Evolutionary conservation across 2,888 invertebrate species (phyloP), one percentile per base, ranked within the genome.

Genomic region (Adela reaumurella): DNA sequence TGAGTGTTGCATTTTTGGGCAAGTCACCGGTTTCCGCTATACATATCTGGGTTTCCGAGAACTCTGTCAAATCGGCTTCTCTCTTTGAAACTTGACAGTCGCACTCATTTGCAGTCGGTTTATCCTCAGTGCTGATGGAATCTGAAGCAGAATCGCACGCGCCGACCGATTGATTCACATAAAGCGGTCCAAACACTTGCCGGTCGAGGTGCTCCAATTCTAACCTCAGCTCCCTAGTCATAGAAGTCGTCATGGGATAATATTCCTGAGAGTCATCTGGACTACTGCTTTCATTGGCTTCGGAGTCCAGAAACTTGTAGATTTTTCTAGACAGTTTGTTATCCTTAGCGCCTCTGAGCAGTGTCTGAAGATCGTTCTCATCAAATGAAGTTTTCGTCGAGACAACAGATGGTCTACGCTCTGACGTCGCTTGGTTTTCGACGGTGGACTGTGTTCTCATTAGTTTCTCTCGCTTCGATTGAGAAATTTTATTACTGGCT

Each of bases 241-340:
- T 90, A 2, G 92, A 90, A 3, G 91, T 92, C 1, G 91, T 90
- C 87, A 94, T 89, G 2, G 92, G 92, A 62, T 89, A 90, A 64
- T 92, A 92, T 62, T 89, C 89, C 57, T 90, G 88, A 1, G 88
- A 87, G 64, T 92, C 90, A 57, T 91, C 90, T 0, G 90, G 89
- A 53, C 90, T 90, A 56, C 83, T 84, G 46, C 84, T 84, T 50
- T 85, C 84, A 54, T 82, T 74, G 11, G 64, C 56, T 46, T 77
- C 74, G 3, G 59, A 56, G 63, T 65, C 55, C 55, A 64, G 58
- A 55, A 65, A 63, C 55, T 60, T 74, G 47, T 57, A 62, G 16
- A 61, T 53, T 57, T 66, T 72, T 50, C 58, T 63, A 14, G 57
- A 50, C 18, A 49, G 17, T 55, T 64, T 69, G 11, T 62, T 60